Evolutionary conservation across 2,888 invertebrate genomes (phyloP).

Genomic region (Azorinus chamasolen): DNA sequence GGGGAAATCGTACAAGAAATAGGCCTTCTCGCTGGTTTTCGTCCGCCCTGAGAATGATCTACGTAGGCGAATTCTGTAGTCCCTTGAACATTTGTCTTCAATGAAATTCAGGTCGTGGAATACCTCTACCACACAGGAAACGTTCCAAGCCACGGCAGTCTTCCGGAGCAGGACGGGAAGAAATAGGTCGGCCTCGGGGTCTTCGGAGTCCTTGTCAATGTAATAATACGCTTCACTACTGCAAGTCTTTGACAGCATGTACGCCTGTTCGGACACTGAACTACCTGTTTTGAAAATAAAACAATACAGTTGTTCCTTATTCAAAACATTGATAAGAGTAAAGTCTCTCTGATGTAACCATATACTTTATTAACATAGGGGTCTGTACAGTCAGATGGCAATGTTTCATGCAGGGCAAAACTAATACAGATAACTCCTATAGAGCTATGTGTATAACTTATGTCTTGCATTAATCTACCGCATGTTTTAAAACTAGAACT

Average conservation of each 20-base stretch:
- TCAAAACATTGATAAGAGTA: too few relatives aligned
- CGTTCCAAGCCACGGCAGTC: constrained; percentile 76
- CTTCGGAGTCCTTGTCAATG: constrained; percentile 74
- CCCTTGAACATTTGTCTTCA: constrained; percentile 67
- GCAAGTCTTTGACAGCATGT: constrained; percentile 78
- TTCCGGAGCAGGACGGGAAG: constrained; percentile 79
- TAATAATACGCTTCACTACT: constrained; percentile 82
- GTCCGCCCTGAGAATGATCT: constrained; percentile 25
- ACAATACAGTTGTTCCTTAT: too few relatives aligned
- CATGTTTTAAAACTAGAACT: too few relatives aligned
- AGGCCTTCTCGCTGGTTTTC: constrained; percentile 56
- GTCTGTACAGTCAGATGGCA: too few relatives aligned
- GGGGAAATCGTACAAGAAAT: constrained; percentile 74
- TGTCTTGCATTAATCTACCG: too few relatives aligned
- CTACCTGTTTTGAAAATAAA: constrained; percentile 51
- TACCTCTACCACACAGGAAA: constrained; percentile 69
- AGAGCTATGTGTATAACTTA: too few relatives aligned
- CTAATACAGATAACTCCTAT: too few relatives aligned
- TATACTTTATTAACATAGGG: too few relatives aligned
- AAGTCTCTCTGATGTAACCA: too few relatives aligned
- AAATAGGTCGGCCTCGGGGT: constrained; percentile 77
- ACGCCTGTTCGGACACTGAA: constrained; percentile 77
- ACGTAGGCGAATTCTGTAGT: constrained; percentile 64
- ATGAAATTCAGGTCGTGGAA: constrained; percentile 63
- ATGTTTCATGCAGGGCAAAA: too few relatives aligned